These are phyloP conservation scores for Chelon auratus DNA, from an alignment of 2,797 vertebrate genomes.

Conservation along the genomic window DNA sequence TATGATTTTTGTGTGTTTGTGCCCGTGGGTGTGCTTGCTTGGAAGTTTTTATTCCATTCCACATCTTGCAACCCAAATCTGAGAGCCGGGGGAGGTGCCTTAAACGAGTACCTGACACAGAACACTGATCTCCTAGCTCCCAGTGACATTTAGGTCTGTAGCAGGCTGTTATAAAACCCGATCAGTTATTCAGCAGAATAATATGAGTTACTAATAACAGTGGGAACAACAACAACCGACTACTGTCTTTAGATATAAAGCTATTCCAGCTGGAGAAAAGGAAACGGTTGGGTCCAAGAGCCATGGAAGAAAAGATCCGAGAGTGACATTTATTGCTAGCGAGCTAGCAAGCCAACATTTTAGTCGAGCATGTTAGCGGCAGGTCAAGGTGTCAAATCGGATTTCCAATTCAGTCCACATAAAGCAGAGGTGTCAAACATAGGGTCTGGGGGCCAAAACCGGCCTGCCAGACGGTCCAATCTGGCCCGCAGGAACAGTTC, in stretches of 20 bases:
- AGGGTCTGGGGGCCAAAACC: too few relatives aligned
- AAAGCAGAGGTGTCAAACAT: too few relatives aligned
- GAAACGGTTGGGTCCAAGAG: too few relatives aligned
- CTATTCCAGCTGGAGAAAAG: too few relatives aligned
- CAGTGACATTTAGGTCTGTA: constrained; percentile 18
- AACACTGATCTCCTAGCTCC: not conserved
- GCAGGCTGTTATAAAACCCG: not conserved
- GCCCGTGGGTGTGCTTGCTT: constrained; percentile 1
- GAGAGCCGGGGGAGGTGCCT: not conserved
- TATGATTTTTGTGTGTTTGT: constrained; percentile 15
- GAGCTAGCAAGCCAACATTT: too few relatives aligned
- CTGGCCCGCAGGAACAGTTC: too few relatives aligned
- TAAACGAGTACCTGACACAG: not conserved
- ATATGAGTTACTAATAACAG: constrained; percentile 2
- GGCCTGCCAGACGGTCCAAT: too few relatives aligned
- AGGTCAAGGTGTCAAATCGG: too few relatives aligned
- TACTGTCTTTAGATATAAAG: too few relatives aligned
- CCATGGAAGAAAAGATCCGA: not conserved
- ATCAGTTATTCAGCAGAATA: not conserved
- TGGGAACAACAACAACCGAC: not conserved
- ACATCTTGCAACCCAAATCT: not conserved
- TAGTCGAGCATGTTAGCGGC: too few relatives aligned
- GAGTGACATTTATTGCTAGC: too few relatives aligned
- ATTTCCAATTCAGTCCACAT: too few relatives aligned
- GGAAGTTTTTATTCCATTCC: constrained; percentile 1